Conservation (phyloP, 2,888 invertebrate genomes). For the Andrena praecox region DNA sequence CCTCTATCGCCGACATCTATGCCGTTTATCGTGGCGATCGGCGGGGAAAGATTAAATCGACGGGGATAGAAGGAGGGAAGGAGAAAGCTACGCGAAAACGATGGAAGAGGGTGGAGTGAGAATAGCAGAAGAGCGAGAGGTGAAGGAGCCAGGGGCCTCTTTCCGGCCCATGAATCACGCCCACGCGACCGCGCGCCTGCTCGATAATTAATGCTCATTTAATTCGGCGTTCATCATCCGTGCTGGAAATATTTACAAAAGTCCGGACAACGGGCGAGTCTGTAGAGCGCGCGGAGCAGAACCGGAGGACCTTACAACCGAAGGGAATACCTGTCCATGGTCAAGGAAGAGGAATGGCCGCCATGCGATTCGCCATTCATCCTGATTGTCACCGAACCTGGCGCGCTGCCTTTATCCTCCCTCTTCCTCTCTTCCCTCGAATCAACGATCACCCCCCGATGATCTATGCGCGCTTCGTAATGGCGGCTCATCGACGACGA, state of each 20-base stretch:
- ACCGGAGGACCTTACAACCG: constrained; percentile 61
- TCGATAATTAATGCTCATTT: constrained; percentile 84
- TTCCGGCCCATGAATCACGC: constrained; percentile 82
- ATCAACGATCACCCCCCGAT: constrained; percentile 68
- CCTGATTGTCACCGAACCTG: constrained; percentile 78
- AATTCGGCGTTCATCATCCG: constrained; percentile 83
- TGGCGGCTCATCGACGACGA: constrained; percentile 65
- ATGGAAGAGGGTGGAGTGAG: constrained; percentile 27
- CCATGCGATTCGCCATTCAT: constrained; percentile 76
- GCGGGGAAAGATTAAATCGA: constrained; percentile 27
- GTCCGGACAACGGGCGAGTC: constrained; percentile 69
- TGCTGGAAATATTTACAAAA: constrained; percentile 81
- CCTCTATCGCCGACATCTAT: constrained; percentile 28
- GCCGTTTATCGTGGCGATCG: constrained; percentile 28
- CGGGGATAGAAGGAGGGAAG: neutral
- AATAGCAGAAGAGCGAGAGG: constrained; percentile 56
- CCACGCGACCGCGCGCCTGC: constrained; percentile 80
- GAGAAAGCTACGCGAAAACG: constrained; percentile 18
- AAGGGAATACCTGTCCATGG: constrained; percentile 67
- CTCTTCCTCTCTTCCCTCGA: constrained; percentile 50
- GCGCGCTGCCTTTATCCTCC: constrained; percentile 64
- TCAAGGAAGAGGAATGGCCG: constrained; percentile 73
- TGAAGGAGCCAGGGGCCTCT: constrained; percentile 68
- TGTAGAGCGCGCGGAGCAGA: constrained; percentile 53
- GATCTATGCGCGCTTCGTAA: constrained; percentile 68